Evolutionary conservation across 2,113 vertebrate genomes (phyloP).

Genomic region (Tringa solitaria): DNA sequence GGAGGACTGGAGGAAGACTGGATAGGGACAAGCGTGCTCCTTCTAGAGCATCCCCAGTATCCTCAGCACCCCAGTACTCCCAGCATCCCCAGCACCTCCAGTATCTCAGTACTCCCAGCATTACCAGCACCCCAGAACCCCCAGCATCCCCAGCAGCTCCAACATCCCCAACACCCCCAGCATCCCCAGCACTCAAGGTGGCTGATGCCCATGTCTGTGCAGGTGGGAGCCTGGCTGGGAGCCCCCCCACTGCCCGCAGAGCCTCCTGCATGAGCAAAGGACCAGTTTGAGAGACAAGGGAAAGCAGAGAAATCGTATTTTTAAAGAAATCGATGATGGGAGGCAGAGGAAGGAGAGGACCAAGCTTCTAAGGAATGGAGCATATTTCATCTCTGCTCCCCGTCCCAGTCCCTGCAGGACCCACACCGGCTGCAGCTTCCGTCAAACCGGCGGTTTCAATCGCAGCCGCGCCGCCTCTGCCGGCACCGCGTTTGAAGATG

Average conservation of each 20-base stretch:
- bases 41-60: neutral
- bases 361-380: neutral
- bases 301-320: neutral
- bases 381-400: neutral
- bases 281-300: neutral
- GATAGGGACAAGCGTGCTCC: neutral
- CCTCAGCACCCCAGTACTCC: neutral
- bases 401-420: neutral
- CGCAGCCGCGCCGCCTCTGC: neutral
- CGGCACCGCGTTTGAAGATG: neutral
- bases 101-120: neutral
- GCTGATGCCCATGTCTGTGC: rapidly evolving
- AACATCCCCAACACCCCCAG: neutral
- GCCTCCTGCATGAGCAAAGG: neutral
- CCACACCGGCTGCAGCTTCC: neutral
- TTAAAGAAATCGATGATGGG: neutral
- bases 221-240: neutral
- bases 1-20: neutral
- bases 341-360: neutral
- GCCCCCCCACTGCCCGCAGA: neutral
- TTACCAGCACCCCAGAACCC: neutral
- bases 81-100: neutral
- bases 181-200: neutral
- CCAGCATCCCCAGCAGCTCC: neutral
- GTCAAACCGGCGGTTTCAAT: neutral